phyloP scores from a whole-genome alignment of 2,797 vertebrate species.

The Sitta carolinensis region DNA sequence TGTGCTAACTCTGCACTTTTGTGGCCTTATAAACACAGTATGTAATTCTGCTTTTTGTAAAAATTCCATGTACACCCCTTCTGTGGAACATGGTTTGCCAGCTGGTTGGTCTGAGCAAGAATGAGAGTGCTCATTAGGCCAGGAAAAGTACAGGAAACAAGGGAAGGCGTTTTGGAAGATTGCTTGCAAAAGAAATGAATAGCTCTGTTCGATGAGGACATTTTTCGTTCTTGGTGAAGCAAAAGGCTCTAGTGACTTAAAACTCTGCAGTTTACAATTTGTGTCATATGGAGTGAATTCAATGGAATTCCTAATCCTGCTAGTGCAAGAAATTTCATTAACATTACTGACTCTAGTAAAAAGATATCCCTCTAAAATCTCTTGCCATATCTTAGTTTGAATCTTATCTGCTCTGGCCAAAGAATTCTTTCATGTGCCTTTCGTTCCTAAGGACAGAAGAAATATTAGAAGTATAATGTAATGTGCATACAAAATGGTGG shows the following conservation, averaged over 20 bases:
- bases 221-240: neutral
- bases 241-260: neutral
- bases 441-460: neutral
- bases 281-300: neutral
- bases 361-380: neutral
- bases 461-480: neutral
- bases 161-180: slow-evolving; percentile 24
- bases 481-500: neutral
- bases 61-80: neutral
- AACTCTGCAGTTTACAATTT: neutral
- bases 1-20: slow-evolving; percentile 51
- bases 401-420: neutral
- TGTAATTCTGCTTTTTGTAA: slow-evolving; percentile 31
- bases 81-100: slow-evolving; percentile 27
- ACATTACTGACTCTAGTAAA: neutral
- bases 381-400: neutral
- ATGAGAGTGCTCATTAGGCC: slow-evolving; percentile 21
- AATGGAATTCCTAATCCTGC: neutral
- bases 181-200: neutral
- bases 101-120: slow-evolving; percentile 30
- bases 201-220: neutral
- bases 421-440: neutral
- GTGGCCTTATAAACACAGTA: slow-evolving; percentile 5
- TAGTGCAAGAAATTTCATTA: neutral
- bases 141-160: slow-evolving; percentile 25